Conservation (phyloP, 53 echinoderm and acorn worm genomes). For the Paelopatides confundens region DNA sequence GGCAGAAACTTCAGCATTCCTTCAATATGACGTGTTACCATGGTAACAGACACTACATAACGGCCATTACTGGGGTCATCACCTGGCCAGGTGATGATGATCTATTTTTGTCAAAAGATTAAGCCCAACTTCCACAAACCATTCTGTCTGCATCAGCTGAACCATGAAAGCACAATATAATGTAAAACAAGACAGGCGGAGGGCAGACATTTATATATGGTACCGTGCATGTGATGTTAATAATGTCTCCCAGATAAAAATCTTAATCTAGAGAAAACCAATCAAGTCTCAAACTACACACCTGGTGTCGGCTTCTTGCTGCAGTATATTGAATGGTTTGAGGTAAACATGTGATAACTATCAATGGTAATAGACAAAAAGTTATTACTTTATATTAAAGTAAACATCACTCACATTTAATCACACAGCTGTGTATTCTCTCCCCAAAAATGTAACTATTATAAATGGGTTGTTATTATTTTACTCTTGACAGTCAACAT, state of each 20-base stretch:
- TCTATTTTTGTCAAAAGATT: background rate
- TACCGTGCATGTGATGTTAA: background rate
- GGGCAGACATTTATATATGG: background rate
- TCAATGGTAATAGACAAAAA: too few relatives aligned
- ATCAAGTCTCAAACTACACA: background rate
- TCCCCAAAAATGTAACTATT: too few relatives aligned
- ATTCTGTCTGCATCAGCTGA: background rate
- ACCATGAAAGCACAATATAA: background rate
- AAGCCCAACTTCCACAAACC: conserved; percentile 4
- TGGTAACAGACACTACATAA: conserved; percentile 3
- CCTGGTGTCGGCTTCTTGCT: background rate
- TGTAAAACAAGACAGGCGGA: background rate
- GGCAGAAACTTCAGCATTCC: background rate
- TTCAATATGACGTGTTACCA: background rate
- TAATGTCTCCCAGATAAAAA: background rate
- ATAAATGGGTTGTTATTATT: too few relatives aligned
- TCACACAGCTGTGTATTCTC: too few relatives aligned
- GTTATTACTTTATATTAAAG: too few relatives aligned
- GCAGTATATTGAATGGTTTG: background rate
- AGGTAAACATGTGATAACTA: background rate
- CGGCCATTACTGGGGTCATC: background rate
- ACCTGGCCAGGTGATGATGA: conserved; percentile 12
- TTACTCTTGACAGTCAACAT: too few relatives aligned
- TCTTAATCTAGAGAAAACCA: background rate
- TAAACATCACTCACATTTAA: too few relatives aligned